These are phyloP conservation scores for Tipula unca DNA, from an alignment of 2,888 invertebrate genomes.

Conservation along the genomic window DNA sequence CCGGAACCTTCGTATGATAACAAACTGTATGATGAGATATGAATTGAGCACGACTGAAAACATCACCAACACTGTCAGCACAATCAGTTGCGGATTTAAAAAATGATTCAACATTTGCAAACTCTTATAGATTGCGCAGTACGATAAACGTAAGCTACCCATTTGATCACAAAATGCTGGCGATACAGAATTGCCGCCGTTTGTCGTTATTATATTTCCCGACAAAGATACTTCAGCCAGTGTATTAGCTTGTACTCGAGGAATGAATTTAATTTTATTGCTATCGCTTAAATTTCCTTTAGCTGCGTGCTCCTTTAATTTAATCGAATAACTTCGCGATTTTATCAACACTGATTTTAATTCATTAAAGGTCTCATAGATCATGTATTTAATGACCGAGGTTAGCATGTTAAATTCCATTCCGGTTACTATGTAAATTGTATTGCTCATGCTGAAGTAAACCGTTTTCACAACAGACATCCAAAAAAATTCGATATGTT, in stretches of 20 bases:
- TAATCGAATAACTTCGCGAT: neutral
- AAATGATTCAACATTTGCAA: neutral
- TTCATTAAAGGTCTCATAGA: neutral
- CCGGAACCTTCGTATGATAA: neutral
- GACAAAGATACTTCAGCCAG: neutral
- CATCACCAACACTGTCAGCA: neutral
- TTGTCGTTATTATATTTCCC: neutral
- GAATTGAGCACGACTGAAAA: neutral
- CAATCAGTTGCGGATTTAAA: neutral
- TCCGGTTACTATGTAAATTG: neutral
- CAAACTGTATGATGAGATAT: neutral
- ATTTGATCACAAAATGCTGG: slow-evolving; percentile 10
- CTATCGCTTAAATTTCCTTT: neutral
- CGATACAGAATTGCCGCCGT: neutral
- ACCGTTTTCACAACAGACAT: neutral
- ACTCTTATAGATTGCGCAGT: neutral
- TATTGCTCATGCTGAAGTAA: neutral
- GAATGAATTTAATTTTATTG: neutral
- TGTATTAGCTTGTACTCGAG: neutral
- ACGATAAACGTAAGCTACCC: neutral
- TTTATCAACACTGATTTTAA: neutral
- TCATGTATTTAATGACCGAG: neutral
- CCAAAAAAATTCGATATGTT: neutral
- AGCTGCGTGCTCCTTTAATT: neutral
- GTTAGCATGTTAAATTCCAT: neutral